Evolutionary conservation across 2,888 invertebrate species (phyloP).

Genomic region (Agrotis exclamationis): DNA sequence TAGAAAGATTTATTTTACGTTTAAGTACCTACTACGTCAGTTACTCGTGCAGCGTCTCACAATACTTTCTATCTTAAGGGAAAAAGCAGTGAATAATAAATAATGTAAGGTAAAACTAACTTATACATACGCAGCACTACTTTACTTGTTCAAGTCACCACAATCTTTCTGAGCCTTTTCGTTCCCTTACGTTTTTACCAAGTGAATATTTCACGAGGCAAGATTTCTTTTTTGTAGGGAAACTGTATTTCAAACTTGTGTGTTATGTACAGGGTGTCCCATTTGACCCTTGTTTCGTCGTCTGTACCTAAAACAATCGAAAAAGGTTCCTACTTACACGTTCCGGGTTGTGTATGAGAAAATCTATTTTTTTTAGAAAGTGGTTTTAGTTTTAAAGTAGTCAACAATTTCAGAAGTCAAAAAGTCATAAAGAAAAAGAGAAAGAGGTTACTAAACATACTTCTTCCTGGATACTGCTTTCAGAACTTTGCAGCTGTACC

Average conservation of each 20-base stretch:
- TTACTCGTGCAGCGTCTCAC: too few species aligned
- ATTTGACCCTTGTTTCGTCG: constrained; percentile 30
- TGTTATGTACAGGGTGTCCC: constrained; percentile 37
- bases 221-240: constrained; percentile 50
- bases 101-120: constrained; percentile 44
- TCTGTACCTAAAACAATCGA: constrained; percentile 4
- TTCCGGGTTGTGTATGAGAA: not conserved
- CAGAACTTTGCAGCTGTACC: too few species aligned
- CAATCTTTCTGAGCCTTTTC: constrained; percentile 57
- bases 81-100: constrained; percentile 48
- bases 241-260: constrained; percentile 54
- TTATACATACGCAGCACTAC: constrained; percentile 18
- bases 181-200: constrained; percentile 56
- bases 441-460: too few species aligned
- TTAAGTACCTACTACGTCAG: too few species aligned
- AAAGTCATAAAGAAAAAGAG: too few species aligned
- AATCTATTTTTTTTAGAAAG: constrained; percentile 10
- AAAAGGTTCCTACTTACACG: not conserved
- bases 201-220: constrained; percentile 61
- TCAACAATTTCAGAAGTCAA: too few species aligned
- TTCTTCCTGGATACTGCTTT: too few species aligned
- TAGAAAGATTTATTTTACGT: too few species aligned
- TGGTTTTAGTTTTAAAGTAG: not conserved
- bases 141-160: constrained; percentile 42
- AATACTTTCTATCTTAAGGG: not conserved